These are phyloP conservation scores for Hydriomena furcata DNA, from an alignment of 2,888 invertebrate species.

Conservation along the genomic window DNA sequence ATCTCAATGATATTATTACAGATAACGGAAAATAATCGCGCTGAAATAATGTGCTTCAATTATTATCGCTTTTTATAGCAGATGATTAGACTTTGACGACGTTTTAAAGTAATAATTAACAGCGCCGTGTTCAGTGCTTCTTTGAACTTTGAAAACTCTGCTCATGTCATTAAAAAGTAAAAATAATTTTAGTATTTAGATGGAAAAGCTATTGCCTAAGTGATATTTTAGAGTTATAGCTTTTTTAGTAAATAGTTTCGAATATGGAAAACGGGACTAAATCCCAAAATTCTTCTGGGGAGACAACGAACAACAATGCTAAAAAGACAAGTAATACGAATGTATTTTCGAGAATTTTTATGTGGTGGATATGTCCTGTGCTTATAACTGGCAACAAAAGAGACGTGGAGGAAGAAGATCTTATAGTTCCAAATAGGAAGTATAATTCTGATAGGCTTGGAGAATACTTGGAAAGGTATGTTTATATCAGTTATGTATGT, in stretches of 20 bases:
- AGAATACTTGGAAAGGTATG: slow-evolving; percentile 84
- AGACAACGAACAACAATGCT: slow-evolving; percentile 29
- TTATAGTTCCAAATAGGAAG: slow-evolving; percentile 83
- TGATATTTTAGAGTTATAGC: too few species aligned
- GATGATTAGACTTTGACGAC: slow-evolving; percentile 18
- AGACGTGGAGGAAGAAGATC: slow-evolving; percentile 86
- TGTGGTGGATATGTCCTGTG: slow-evolving; percentile 78
- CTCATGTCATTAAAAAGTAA: slow-evolving; percentile 3
- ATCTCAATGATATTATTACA: slow-evolving; percentile 25
- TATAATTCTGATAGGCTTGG: slow-evolving; percentile 85
- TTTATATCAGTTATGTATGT: too few species aligned
- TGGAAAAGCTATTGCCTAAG: too few species aligned
- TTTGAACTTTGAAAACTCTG: too few species aligned
- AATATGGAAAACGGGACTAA: slow-evolving; percentile 40
- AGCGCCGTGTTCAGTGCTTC: slow-evolving; percentile 23
- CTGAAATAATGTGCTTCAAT: slow-evolving; percentile 24
- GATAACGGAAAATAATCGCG: slow-evolving; percentile 27
- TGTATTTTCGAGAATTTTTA: slow-evolving; percentile 62
- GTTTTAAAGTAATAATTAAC: too few species aligned
- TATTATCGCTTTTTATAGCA: slow-evolving; percentile 25
- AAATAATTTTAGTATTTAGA: slow-evolving; percentile 1
- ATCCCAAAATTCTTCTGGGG: slow-evolving; percentile 28
- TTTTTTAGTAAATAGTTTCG: neutral
- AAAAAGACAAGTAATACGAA: slow-evolving; percentile 58
- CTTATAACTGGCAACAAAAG: slow-evolving; percentile 80